These are phyloP conservation scores for Odocoileus virginianus DNA, from an alignment of 2,113 vertebrate genomes.

Conservation along the genomic window DNA sequence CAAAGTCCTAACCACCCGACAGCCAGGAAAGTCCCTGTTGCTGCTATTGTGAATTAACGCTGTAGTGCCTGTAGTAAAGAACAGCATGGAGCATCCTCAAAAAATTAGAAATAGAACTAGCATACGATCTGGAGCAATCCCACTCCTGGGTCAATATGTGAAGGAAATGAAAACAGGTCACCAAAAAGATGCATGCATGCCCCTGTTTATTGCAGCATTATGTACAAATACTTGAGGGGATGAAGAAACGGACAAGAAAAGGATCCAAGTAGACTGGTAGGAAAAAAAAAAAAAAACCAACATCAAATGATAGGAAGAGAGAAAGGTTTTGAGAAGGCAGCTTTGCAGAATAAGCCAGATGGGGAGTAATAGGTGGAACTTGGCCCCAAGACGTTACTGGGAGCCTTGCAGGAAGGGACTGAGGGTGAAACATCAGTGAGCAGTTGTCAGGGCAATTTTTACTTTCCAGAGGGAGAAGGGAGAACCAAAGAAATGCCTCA, in stretches of 20 bases:
- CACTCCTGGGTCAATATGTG: neutral
- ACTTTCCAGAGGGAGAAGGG: slow-evolving; percentile 51
- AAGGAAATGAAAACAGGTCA: neutral
- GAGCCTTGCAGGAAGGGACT: neutral
- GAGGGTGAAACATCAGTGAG: neutral
- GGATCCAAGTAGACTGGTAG: neutral
- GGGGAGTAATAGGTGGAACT: neutral
- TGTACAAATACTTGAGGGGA: neutral
- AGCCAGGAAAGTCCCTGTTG: neutral
- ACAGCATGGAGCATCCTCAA: neutral
- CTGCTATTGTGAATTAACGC: neutral
- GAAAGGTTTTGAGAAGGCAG: neutral
- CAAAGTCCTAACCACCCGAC: neutral
- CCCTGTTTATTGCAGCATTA: neutral
- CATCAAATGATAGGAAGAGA: neutral
- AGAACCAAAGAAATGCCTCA: slow-evolving; percentile 58
- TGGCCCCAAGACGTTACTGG: neutral
- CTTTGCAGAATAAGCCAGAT: neutral
- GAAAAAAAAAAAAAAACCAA: neutral
- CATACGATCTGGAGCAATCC: neutral
- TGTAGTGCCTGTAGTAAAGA: neutral
- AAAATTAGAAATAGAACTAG: neutral
- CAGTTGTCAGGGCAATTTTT: slow-evolving; percentile 61
- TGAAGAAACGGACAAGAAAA: neutral
- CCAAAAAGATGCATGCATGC: neutral